phyloP scores from a whole-genome alignment of 2,888 invertebrate species.

The Periphyllus acericola region DNA sequence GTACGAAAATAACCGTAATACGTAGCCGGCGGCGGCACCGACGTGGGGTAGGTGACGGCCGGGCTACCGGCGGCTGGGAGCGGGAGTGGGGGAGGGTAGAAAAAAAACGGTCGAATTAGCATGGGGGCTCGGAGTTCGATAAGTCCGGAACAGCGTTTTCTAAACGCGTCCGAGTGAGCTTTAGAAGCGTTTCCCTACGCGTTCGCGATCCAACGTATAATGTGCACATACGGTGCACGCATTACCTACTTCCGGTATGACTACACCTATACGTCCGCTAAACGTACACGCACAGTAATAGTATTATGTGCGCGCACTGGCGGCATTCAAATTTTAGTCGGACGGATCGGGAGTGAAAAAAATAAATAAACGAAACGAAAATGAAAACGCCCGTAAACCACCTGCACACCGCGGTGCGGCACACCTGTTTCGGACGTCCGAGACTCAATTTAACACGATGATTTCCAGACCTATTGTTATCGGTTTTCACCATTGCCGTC shows the following conservation, averaged over 20 bases:
- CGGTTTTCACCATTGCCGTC: constrained; percentile 17
- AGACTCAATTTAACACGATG: constrained; percentile 60
- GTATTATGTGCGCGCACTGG: not conserved
- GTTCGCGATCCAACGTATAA: not conserved
- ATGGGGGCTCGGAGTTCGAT: not conserved
- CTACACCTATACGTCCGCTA: not conserved
- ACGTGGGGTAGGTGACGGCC: not conserved
- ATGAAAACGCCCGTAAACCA: constrained; percentile 44
- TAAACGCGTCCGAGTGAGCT: constrained; percentile 11
- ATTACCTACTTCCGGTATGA: not conserved
- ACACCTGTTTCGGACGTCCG: constrained; percentile 59
- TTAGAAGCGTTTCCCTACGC: not conserved
- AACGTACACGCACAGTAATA: no score
- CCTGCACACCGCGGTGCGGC: constrained; percentile 31
- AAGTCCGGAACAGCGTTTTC: not conserved
- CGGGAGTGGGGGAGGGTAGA: not conserved
- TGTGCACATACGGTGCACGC: not conserved
- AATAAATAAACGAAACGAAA: not conserved
- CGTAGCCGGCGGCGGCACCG: not conserved
- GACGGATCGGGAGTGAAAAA: constrained; percentile 21
- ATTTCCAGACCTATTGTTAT: constrained; percentile 56
- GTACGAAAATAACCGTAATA: not conserved
- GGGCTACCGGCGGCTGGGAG: not conserved
- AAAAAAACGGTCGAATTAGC: constrained; percentile 12
- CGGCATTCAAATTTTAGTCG: constrained; percentile 25